phyloP scores from a whole-genome alignment of 2,888 invertebrate species.

The Metopia argyrocephala region DNA sequence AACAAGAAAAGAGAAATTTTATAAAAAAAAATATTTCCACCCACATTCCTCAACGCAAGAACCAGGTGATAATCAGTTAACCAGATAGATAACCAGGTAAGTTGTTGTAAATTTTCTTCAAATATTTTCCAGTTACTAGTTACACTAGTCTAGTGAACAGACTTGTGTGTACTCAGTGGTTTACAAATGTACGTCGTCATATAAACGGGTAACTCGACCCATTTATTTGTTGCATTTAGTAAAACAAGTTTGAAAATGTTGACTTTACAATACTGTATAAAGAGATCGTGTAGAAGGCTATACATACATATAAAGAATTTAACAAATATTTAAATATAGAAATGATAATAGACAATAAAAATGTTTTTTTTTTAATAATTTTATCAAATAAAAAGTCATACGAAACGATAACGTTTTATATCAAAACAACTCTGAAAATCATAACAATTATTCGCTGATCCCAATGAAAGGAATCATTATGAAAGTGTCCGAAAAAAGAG shows the following conservation, averaged over 20 bases:
- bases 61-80: constrained; percentile 1
- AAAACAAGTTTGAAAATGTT: neutral
- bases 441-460: no score
- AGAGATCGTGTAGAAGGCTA: no score
- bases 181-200: constrained; percentile 1
- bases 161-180: neutral
- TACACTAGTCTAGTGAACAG: neutral
- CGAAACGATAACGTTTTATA: no score
- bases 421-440: no score
- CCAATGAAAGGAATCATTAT: no score
- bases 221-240: neutral
- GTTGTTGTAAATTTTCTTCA: neutral
- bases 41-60: constrained; percentile 29
- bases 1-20: neutral
- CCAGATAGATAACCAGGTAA: constrained; percentile 50
- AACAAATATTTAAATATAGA: no score
- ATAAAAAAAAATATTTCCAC: constrained; percentile 14
- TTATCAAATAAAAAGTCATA: no score
- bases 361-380: no score
- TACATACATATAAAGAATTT: no score
- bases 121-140: neutral
- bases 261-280: no score
- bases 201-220: constrained; percentile 21
- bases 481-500: no score
- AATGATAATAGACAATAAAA: no score